Evolutionary conservation across 2,888 invertebrate species (phyloP), one percentile per base, ranked within the genome.

Genomic region (Caenorhabditis wallacei): DNA sequence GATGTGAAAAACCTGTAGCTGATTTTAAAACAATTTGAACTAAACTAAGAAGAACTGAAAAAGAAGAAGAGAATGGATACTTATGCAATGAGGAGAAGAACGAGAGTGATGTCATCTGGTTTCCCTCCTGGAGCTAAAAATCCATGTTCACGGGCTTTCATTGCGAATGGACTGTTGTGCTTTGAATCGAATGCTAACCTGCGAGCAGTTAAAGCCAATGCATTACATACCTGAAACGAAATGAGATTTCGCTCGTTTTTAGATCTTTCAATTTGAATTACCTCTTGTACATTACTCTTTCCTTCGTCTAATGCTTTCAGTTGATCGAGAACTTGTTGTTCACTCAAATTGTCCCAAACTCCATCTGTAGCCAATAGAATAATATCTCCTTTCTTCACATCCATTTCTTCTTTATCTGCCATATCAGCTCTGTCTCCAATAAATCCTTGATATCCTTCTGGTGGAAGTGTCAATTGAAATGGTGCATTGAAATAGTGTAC

Each of bases 401-500:
- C 85, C 30, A 90, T 54, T 22, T 86, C 82, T 13, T 87, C 87
- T 20, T 85, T 85, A 54, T 91, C 91, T 10, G 91, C 88, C 79
- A 88, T 84, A 54, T 91, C 89, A 1, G 91, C 89, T 16, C 84
- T 85, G 81, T 91, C 91, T 16, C 87, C 86, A 61, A 90, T 90
- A 76, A 90, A 90, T 59, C 89, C 89, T 40, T 88, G 85, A 54
- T 85, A 84, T 18, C 89, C 86, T 13, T 91, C 90, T 7, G 98
- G 98, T 46, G 97, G 96, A 89, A 98, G 93, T 63, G 97, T 96
- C 86, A 98, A 94, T 93, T 98, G 98, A 94, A 96, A 98, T 3
- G 98, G 98, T 48, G 98, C 98, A 93, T 98, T 98, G 93, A 98
- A 98, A 93, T 98, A 98, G 93, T 98, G 98, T 91, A 97, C 97